A percentile compares a stretch with the other conserved stretches of the same genome.
These are phyloP conservation scores for Heliornis fulica DNA, from an alignment of 2,113 vertebrate genomes.

Conservation along the genomic window DNA sequence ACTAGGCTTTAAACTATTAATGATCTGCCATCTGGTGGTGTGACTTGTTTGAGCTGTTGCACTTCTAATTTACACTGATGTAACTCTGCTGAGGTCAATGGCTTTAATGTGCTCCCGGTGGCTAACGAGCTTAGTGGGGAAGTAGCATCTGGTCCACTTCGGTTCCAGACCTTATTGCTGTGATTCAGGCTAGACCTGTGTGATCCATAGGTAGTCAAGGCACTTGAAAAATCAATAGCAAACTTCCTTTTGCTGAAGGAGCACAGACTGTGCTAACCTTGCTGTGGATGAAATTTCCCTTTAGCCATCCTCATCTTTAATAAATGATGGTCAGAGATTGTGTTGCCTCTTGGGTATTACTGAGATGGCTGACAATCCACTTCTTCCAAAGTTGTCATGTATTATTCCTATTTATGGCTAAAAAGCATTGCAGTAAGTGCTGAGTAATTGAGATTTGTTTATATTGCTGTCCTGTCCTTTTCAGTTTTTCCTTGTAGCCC, in stretches of 20 bases:
- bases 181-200: background rate
- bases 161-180: background rate
- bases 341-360: background rate
- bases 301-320: background rate
- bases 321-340: background rate
- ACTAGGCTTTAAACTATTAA: background rate
- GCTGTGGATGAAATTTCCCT: background rate
- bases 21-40: slow-evolving; percentile 38
- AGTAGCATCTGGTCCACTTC: background rate
- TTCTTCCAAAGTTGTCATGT: background rate
- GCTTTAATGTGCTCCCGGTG: background rate
- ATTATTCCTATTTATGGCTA: background rate
- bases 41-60: background rate
- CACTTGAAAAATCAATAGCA: background rate
- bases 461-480: background rate
- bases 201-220: background rate
- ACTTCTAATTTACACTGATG: background rate
- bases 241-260: background rate
- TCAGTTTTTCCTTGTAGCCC: background rate
- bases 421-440: background rate
- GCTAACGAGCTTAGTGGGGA: background rate
- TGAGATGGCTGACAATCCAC: background rate
- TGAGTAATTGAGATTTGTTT: slow-evolving; percentile 26
- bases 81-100: background rate
- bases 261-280: background rate